These are phyloP conservation scores for Cryptotis parvus DNA, from an alignment of 2,113 vertebrate species.

Conservation along the genomic window DNA sequence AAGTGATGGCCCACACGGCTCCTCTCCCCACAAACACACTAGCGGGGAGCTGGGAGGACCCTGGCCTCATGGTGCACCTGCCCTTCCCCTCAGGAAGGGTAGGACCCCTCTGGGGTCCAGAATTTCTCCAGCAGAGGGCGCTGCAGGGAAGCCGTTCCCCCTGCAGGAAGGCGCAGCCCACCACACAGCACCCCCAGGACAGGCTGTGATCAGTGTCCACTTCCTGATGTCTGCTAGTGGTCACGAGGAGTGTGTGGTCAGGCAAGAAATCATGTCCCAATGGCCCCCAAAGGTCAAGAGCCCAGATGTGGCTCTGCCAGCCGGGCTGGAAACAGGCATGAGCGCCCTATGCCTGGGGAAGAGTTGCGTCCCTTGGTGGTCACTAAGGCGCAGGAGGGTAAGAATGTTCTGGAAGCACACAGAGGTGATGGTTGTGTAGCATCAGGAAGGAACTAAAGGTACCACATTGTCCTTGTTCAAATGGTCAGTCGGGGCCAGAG, in stretches of 20 bases:
- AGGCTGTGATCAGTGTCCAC: no score
- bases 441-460: not conserved
- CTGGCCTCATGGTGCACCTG: not conserved
- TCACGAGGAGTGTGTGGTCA: not conserved
- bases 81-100: not conserved
- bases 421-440: not conserved
- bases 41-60: not conserved
- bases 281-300: not conserved
- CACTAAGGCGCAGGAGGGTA: not conserved
- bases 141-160: not conserved
- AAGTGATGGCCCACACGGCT: not conserved
- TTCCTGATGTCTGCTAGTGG: no score
- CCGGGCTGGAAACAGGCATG: no score
- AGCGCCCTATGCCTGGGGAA: no score
- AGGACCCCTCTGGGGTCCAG: not conserved
- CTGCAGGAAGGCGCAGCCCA: no score
- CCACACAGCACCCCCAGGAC: no score
- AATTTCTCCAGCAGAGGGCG: not conserved
- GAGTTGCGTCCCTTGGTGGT: no score
- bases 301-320: not conserved
- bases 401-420: not conserved
- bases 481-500: no score
- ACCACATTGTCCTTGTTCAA: not conserved
- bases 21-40: not conserved
- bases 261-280: not conserved